Percentiles rank a stretch among this genome's conserved stretches.
phyloP scores from a whole-genome alignment of 2,113 vertebrate genomes.

The Clarias macrocephalus region DNA sequence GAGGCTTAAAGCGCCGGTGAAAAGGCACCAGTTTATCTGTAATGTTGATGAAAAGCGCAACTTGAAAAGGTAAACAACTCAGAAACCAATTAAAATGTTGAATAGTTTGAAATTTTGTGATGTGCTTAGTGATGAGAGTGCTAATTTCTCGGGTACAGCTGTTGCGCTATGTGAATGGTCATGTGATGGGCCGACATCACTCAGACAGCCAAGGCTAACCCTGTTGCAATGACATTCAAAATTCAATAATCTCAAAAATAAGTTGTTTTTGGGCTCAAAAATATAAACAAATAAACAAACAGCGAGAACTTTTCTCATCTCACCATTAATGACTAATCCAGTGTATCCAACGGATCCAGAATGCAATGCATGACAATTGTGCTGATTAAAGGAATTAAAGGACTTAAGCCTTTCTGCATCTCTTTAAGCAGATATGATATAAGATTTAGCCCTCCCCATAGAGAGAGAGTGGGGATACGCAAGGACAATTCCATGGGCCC shows the following conservation, averaged over 20 bases:
- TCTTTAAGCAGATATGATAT: neutral
- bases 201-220: neutral
- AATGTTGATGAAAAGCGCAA: neutral
- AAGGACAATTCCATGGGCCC: too few relatives aligned
- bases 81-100: neutral
- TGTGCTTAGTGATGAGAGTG: neutral
- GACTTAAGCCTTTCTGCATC: neutral
- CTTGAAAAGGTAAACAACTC: neutral
- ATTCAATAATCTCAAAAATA: neutral
- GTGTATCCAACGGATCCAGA: neutral
- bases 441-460: neutral
- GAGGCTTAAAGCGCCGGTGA: slow-evolving; percentile 21
- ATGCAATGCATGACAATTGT: neutral
- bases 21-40: slow-evolving; percentile 2
- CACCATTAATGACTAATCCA: neutral
- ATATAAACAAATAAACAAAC: neutral
- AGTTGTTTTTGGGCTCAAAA: neutral
- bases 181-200: neutral
- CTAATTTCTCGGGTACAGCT: neutral
- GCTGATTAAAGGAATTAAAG: neutral
- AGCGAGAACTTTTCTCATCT: neutral
- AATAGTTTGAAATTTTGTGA: neutral
- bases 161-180: neutral
- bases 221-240: neutral
- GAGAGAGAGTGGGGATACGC: too few relatives aligned